Base-by-base conservation (phyloP, 2,113 vertebrate species). In the Sporophila hypoxantha region DNA sequence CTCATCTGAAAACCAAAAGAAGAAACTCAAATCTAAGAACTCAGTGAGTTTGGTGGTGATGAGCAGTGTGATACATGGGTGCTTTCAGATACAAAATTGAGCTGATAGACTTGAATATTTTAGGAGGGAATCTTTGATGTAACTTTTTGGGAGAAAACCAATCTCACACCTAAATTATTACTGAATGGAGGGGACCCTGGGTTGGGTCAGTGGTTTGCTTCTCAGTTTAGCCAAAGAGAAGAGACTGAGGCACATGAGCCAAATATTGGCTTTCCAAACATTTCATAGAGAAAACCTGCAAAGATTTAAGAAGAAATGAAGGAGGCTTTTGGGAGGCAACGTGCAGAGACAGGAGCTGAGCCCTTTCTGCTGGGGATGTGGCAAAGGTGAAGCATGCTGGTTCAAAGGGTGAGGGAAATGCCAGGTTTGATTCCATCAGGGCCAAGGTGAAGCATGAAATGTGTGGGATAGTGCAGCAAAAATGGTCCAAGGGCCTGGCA, bases 191-290 rank as follows among this genome's bases (percentile, higher is more conserved):
- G 30, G 19, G 74, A 9, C 25, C 19, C 22, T 76, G 36, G 16
- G 42, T 42, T 76, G 36, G 16, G 42, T 42, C 67, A 76, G 39
- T 1, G 1, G 2, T 32, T 42, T 69, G 26, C 8, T 36, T 83
- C 32, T 57, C 5, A 7, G 21, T 23, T 82, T 62, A 74, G 50
- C 11, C 12, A 50, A 27, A 32, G 2, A 32, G 19, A 25, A 71
- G 37, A 50, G 13, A 36, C 10, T 4, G 7, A 11, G 39, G 47
- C n/a, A 46, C 0, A 0, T 14, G 32, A 61, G 17, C 20, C 60
- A 37, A 17, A 56, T 39, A 46, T 39, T 67, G 39, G 56, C 69
- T 80, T 87, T 60, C 61, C 30, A 76, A 66, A 37, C 11, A 47
- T 8, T 60, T 36, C 3, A 34, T 7, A 52, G 53, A 68, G 62